phyloP scores from a whole-genome alignment of 2,797 vertebrate genomes.

The Galaxias olidus region DNA sequence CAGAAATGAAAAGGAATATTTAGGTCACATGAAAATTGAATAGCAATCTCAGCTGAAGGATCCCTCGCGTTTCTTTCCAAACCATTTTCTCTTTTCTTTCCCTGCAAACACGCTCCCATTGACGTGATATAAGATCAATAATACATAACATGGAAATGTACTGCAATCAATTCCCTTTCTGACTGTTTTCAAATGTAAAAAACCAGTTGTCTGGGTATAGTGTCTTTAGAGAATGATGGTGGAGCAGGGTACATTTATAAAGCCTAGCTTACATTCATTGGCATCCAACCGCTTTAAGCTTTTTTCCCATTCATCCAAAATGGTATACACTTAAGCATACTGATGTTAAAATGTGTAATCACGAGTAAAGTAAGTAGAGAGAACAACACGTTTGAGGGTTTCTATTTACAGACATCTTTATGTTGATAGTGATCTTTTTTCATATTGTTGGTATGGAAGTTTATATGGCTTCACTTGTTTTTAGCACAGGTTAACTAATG shows the following conservation, averaged over 20 bases:
- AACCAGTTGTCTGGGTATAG: conserved; percentile 50
- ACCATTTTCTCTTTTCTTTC: conserved; percentile 23
- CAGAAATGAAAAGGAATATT: conserved; percentile 59
- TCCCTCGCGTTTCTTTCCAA: conserved; percentile 21
- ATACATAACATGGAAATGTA: conserved; percentile 49
- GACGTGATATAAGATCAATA: conserved; percentile 43
- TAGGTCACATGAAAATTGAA: conserved; percentile 68
- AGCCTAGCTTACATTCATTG: no score
- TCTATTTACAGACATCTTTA: no score
- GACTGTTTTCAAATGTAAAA: conserved; percentile 65
- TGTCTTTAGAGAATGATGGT: conserved; percentile 49
- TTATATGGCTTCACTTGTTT: no score
- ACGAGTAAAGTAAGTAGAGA: no score
- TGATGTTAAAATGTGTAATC: no score
- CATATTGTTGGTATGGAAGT: no score
- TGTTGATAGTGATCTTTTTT: no score
- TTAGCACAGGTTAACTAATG: no score
- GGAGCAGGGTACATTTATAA: neutral
- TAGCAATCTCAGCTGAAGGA: conserved; percentile 19
- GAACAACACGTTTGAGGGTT: no score
- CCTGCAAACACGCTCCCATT: conserved; percentile 38
- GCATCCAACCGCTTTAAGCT: no score
- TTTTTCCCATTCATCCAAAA: no score
- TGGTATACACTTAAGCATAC: no score
- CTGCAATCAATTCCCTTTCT: conserved; percentile 52